Conservation (phyloP, 2,113 vertebrate genomes). For the Corythornis vintsioides region DNA sequence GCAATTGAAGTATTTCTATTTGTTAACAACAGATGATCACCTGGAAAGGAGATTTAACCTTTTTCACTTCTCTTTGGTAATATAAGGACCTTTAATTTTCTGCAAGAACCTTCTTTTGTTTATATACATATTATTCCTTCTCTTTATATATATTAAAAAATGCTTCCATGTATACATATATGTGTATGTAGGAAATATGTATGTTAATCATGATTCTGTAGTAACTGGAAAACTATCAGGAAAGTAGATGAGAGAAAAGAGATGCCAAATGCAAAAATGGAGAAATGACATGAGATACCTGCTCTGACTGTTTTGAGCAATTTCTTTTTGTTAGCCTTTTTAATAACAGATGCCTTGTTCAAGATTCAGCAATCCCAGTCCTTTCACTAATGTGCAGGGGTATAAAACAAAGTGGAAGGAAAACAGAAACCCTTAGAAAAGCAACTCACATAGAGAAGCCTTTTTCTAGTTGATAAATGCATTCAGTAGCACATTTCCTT, state of each 20-base stretch:
- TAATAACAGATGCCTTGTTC: not conserved
- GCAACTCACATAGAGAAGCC: not conserved
- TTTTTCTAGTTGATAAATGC: not conserved
- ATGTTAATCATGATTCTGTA: not conserved
- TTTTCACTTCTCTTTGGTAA: not conserved
- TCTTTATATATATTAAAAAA: not conserved
- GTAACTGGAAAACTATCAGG: not conserved
- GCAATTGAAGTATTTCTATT: not conserved
- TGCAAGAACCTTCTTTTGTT: not conserved
- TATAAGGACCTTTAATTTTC: not conserved
- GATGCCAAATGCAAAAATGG: not conserved
- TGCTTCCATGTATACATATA: rapidly evolving
- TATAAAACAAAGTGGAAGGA: not conserved
- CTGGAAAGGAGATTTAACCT: not conserved
- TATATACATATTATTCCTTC: not conserved
- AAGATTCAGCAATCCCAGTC: not conserved
- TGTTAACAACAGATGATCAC: not conserved
- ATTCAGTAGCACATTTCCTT: not conserved
- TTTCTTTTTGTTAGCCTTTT: not conserved
- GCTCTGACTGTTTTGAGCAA: not conserved
- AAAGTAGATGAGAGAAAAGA: not conserved
- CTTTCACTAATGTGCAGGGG: not conserved
- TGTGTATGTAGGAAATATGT: not conserved
- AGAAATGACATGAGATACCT: not conserved
- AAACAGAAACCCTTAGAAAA: not conserved